Percentiles rank a stretch among this genome's conserved stretches.
These are phyloP conservation scores for Therioaphis trifolii DNA, from an alignment of 2,888 invertebrate genomes.

Conservation along the genomic window DNA sequence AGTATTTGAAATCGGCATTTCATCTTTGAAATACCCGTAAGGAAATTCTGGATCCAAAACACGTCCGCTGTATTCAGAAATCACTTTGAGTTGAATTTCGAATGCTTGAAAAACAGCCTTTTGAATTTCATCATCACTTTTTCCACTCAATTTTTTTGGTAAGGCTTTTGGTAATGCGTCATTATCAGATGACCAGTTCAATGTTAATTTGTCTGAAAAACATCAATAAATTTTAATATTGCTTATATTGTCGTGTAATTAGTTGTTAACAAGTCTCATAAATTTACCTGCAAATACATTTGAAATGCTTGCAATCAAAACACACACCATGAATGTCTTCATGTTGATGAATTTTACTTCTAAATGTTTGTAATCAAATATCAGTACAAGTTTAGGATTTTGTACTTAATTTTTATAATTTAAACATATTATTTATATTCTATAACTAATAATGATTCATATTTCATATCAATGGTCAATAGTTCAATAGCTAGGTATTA, in stretches of 20 bases:
- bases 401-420: too few species aligned
- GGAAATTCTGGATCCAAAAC: conserved; percentile 41
- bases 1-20: conserved; percentile 47
- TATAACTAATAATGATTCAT: too few species aligned
- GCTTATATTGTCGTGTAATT: too few species aligned
- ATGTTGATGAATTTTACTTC: neutral
- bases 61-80: conserved; percentile 43
- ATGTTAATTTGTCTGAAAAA: conserved; percentile 31
- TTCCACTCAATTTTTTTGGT: conserved; percentile 40
- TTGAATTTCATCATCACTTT: conserved; percentile 52
- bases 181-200: conserved; percentile 48
- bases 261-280: neutral
- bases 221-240: neutral
- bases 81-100: conserved; percentile 48
- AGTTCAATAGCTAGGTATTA: too few species aligned
- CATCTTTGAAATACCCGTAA: conserved; percentile 42
- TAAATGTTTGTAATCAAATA: neutral
- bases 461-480: neutral
- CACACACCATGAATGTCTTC: neutral
- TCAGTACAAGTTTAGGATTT: neutral
- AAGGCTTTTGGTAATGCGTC: conserved; percentile 42
- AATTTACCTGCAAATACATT: conserved; percentile 29
- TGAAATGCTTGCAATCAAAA: conserved; percentile 7
- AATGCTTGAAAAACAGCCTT: conserved; percentile 41
- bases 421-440: too few species aligned